Evolutionary conservation across 1,140 invertebrate species (phyloP).

Genomic region (Neelides sp.): DNA sequence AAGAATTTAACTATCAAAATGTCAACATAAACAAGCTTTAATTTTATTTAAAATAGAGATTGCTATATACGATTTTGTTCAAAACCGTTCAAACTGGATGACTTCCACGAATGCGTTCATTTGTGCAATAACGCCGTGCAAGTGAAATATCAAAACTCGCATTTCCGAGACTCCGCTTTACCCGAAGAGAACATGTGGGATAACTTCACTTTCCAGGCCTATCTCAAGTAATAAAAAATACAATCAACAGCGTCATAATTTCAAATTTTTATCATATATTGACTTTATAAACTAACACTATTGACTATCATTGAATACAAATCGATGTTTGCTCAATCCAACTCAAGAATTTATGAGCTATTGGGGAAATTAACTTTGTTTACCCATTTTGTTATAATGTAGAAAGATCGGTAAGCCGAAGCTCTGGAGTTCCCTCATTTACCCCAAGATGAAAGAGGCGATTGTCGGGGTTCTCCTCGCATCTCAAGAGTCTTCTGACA

Average conservation of each 20-base stretch:
- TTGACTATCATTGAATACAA: neutral
- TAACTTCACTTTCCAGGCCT: slow-evolving; percentile 58
- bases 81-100: slow-evolving; percentile 72
- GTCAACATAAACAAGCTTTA: too few species aligned
- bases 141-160: slow-evolving; percentile 71
- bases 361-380: slow-evolving; percentile 7
- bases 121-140: slow-evolving; percentile 88
- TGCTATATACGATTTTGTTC: slow-evolving; percentile 87
- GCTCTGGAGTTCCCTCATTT: slow-evolving; percentile 43
- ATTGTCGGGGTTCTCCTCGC: slow-evolving; percentile 73
- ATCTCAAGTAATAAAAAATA: slow-evolving; percentile 48
- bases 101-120: slow-evolving; percentile 85
- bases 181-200: slow-evolving; percentile 76
- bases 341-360: too few species aligned
- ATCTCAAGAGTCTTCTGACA: slow-evolving; percentile 65
- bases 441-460: slow-evolving; percentile 77
- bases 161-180: slow-evolving; percentile 51
- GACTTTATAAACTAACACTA: neutral
- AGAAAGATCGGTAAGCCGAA: neutral
- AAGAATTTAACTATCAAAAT: neutral
- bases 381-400: neutral
- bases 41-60: slow-evolving; percentile 43
- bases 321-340: too few species aligned
- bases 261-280: neutral
- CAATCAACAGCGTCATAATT: slow-evolving; percentile 10